Percentiles rank a stretch among this genome's conserved stretches.
Evolutionary conservation across 2,888 invertebrate genomes (phyloP).

Genomic region (Drosophila buzzatii): DNA sequence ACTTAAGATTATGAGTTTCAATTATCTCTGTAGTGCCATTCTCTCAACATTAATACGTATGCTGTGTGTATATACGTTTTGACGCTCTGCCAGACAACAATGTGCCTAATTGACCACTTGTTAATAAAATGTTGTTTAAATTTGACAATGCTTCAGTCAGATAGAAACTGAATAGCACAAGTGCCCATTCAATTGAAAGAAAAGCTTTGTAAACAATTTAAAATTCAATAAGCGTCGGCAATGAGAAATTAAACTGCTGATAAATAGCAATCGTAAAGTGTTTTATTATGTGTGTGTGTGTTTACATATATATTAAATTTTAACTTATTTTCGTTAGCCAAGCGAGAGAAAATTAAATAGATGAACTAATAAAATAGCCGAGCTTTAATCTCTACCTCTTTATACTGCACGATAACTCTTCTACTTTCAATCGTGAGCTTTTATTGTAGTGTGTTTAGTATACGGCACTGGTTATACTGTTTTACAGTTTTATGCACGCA

Average conservation of each 20-base stretch:
- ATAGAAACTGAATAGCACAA: conserved; percentile 3
- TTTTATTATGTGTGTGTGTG: not conserved
- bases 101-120: conserved; percentile 51
- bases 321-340: not conserved
- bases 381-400: not conserved
- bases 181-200: not conserved
- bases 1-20: conserved; percentile 68
- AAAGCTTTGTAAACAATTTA: not conserved
- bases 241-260: not conserved
- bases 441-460: too few species aligned
- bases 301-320: not conserved
- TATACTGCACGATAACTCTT: not conserved
- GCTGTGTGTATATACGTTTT: conserved; percentile 25
- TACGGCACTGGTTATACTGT: too few species aligned
- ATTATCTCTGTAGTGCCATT: conserved; percentile 55
- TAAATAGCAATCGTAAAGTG: not conserved
- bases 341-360: not conserved
- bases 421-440: not conserved
- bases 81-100: conserved; percentile 14
- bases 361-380: too few species aligned
- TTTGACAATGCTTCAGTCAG: not conserved
- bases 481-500: too few species aligned
- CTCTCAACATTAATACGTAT: conserved; percentile 16
- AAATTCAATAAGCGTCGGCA: not conserved
- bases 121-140: conserved; percentile 8